A percentile compares a stretch with the other conserved stretches of the same genome.
Conservation (phyloP, 2,113 vertebrate genomes). For the Sisor rabdophorus region DNA sequence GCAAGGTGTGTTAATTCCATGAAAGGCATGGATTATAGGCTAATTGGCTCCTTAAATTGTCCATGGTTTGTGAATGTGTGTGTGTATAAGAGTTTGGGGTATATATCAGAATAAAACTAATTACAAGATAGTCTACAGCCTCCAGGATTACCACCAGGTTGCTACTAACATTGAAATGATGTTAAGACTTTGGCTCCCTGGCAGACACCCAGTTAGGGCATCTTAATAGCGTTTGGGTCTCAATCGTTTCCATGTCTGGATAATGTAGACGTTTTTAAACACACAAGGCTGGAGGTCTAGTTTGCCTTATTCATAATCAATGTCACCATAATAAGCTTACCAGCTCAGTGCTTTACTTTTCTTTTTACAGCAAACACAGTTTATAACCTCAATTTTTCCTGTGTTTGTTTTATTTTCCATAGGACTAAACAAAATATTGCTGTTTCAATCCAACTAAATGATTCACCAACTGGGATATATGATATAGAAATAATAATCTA, state of each 20-base stretch:
- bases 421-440: conserved; percentile 8
- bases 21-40: no score
- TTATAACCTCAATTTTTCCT: neutral
- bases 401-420: neutral
- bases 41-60: no score
- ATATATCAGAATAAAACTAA: neutral
- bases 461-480: conserved; percentile 17
- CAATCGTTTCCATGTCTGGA: conserved; percentile 5
- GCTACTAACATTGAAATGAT: conserved; percentile 14
- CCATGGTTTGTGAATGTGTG: no score
- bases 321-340: conserved; percentile 28
- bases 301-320: conserved; percentile 23
- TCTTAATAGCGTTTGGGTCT: conserved; percentile 12
- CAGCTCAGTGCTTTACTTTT: neutral
- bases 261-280: conserved; percentile 16
- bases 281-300: conserved; percentile 19
- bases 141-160: neutral
- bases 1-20: no score
- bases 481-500: conserved; percentile 12
- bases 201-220: neutral
- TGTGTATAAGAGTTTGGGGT: no score
- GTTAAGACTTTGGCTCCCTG: conserved; percentile 26
- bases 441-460: neutral
- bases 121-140: neutral
- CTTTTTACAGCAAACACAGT: neutral